Evolutionary conservation across 2,797 vertebrate species (phyloP).

Genomic region (Bufotes viridis): DNA sequence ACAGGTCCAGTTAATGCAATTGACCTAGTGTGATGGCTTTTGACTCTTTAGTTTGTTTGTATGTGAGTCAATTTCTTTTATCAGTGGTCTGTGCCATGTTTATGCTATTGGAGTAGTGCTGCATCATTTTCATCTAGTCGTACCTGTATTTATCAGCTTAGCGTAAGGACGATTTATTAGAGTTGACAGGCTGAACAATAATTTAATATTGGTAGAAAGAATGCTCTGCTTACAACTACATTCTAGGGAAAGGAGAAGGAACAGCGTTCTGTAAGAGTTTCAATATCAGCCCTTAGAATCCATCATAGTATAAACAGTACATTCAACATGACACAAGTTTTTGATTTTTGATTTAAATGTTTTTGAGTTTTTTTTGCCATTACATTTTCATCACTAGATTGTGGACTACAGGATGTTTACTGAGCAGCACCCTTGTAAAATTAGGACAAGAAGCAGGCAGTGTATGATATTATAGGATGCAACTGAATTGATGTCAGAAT

Average conservation of each 20-base stretch:
- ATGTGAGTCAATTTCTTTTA: conserved; percentile 15
- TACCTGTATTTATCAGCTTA: conserved; percentile 19
- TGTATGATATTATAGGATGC: too few species aligned
- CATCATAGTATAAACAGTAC: neutral
- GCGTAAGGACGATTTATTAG: conserved; percentile 5
- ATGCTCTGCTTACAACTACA: neutral
- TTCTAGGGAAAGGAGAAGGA: neutral
- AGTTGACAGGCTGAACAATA: neutral
- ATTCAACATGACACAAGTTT: neutral
- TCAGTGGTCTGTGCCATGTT: conserved; percentile 8
- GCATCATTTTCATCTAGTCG: neutral
- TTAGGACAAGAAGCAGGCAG: too few species aligned
- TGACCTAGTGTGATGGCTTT: neutral
- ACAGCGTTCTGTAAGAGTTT: neutral
- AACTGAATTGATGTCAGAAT: too few species aligned
- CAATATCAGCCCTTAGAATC: neutral
- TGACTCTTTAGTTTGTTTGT: neutral
- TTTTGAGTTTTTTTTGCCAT: neutral
- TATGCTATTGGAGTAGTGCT: neutral
- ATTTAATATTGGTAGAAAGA: neutral
- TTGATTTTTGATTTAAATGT: neutral
- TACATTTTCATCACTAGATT: neutral
- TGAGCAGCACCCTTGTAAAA: too few species aligned
- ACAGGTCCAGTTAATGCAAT: neutral
- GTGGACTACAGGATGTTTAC: too few species aligned